Base-by-base conservation (phyloP, 2,888 invertebrate species). In the Mystacides longicornis region DNA sequence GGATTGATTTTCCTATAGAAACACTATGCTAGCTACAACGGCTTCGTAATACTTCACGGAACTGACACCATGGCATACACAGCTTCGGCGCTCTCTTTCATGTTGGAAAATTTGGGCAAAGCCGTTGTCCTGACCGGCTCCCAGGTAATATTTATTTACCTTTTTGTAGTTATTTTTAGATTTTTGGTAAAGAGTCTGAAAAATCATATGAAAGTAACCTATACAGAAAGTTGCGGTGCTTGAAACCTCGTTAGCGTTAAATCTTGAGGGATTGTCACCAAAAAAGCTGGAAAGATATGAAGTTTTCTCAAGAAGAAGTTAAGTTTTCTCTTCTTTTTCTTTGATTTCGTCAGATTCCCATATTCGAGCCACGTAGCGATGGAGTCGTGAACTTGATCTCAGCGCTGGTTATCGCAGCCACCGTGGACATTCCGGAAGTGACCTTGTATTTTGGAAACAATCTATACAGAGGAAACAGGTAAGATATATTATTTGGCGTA, bases 41-140 rank as follows among this genome's bases (percentile, higher is more conserved):
- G 95, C 0, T 98, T 98, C 67, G 92, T 98, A 0, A 81, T 98
- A 1, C 80, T 98, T 0, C 97, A 98, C 68, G 98, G 98, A 0
- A 98, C 94, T 0, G 98, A 98, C 68, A 98, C 98, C 0, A 77
- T 98, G 63, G 86, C 93, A 4, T 98, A 96, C 70, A 96, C 97
- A 0, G 93, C 98, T 0, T 95, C 96, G 0, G 96, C 95, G 0
- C 73, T 98, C 1, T 96, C 96, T 0, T 98, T 96, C 69, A 96
- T 98, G 93, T 80, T 97, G 66, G 94, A 97, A 69, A 89, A 94
- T 65, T 81, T 98, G 1, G 92, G 93, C 14, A 98, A 98, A 71
- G 86, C 92, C 4, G 87, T 98, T 14, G 85, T 98, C 23, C 77
- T 98, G 47, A 98, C 97, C 2, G 97, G 97, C 16, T 89, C 95